Percentiles rank a stretch among this genome's conserved stretches.
phyloP scores from a whole-genome alignment of 1,140 invertebrate genomes.

The Dinoponera quadriceps region DNA sequence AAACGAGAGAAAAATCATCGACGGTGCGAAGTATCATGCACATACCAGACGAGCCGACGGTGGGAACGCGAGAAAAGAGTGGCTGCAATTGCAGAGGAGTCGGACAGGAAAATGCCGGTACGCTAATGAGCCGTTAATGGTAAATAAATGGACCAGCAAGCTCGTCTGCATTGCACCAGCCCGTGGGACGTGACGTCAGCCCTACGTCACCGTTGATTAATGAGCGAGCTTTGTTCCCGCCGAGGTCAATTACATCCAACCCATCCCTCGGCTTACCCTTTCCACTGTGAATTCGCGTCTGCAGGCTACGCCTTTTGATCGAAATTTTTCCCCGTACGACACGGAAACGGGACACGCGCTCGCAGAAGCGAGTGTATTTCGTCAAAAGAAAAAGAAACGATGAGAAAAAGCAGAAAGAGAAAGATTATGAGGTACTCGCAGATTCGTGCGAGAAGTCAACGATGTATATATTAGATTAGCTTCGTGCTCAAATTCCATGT shows the following conservation, averaged over 20 bases:
- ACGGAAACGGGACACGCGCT: conserved; percentile 2
- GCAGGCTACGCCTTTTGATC: conserved; percentile 49
- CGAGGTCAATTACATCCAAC: conserved; percentile 75
- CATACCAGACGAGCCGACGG: conserved; percentile 18
- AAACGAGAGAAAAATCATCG: conserved; percentile 8
- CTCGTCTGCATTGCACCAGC: conserved; percentile 74
- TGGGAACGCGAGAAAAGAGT: conserved; percentile 59
- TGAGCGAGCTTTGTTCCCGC: conserved; percentile 77
- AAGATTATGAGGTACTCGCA: background rate
- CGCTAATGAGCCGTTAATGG: conserved; percentile 83
- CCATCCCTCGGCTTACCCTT: conserved; percentile 56
- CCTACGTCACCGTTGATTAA: conserved; percentile 81
- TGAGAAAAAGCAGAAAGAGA: background rate
- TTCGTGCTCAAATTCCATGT: background rate
- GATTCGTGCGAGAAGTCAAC: background rate
- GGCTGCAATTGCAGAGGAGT: conserved; percentile 45
- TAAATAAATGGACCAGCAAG: conserved; percentile 81
- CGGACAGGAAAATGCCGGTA: conserved; percentile 63
- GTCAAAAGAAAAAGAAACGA: background rate
- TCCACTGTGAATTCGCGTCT: conserved; percentile 60
- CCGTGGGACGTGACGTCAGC: conserved; percentile 76
- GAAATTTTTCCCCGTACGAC: conserved; percentile 25
- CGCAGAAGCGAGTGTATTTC: background rate
- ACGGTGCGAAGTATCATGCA: conserved; percentile 17
- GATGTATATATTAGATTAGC: background rate